These are phyloP conservation scores for Cataglyphis rosenhaueri DNA, from an alignment of 2,888 invertebrate species.

Conservation along the genomic window DNA sequence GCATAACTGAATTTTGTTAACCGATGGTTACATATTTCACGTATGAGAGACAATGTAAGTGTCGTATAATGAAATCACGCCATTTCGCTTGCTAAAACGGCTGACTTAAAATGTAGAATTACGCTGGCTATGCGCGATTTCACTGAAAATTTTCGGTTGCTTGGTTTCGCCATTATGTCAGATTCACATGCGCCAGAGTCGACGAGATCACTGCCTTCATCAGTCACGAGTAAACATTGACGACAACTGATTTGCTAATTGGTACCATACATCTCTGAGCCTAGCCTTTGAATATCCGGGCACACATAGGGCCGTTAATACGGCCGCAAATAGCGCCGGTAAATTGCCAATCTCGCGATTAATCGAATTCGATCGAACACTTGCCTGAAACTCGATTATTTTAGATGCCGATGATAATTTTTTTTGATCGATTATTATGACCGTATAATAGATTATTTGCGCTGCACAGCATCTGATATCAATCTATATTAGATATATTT, in stretches of 20 bases:
- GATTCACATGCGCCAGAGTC: constrained; percentile 51
- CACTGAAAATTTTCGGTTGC: constrained; percentile 17
- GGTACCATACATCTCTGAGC: constrained; percentile 71
- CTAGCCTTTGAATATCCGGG: constrained; percentile 62
- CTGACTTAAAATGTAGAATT: constrained; percentile 14
- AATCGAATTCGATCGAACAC: constrained; percentile 70
- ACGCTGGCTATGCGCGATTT: neutral
- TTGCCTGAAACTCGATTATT: constrained; percentile 63
- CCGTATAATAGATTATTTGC: constrained; percentile 24
- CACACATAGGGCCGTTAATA: constrained; percentile 66
- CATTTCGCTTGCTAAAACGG: constrained; percentile 26
- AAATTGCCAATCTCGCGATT: constrained; percentile 72
- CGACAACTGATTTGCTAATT: constrained; percentile 77
- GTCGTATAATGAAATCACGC: constrained; percentile 30
- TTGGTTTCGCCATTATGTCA: constrained; percentile 30
- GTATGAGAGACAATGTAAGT: constrained; percentile 2
- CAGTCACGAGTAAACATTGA: constrained; percentile 73
- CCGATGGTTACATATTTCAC: constrained; percentile 28
- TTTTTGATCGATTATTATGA: constrained; percentile 49
- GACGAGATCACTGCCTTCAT: constrained; percentile 73
- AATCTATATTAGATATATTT: neutral
- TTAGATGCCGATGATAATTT: constrained; percentile 48
- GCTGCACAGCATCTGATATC: neutral
- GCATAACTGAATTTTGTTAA: constrained; percentile 3
- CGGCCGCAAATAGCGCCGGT: constrained; percentile 68